Evolutionary conservation across 2,888 invertebrate species (phyloP), one percentile per base, ranked within the genome.

Genomic region (Drosophila infuscata): DNA sequence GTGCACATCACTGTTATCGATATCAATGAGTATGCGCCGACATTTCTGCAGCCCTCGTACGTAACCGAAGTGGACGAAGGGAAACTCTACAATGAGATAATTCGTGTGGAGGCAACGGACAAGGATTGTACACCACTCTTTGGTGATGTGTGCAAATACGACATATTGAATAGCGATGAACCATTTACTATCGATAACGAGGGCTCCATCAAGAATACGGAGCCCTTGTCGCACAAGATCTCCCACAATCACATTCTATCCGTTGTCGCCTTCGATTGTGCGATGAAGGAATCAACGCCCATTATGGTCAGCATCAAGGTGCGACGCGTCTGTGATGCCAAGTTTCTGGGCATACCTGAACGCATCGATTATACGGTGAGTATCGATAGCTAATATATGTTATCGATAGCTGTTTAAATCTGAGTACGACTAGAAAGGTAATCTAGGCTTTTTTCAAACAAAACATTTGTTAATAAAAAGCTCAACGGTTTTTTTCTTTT

Each of bases 221-320:
- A 98, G 91, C 96, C 98, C 0, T 94, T 99, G 91, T 98, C 98
- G 89, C 98, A 97, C 94, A 97, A 97, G 92, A 95, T 96, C 74
- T 97, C 97, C 9, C 98, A 98, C 94, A 99, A 98, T 93, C 98
- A 99, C 94, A 99, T 99, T 85, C 94, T 99, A 58, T 98, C 98
- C 38, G 98, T 99, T 72, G 98, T 99, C 72, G 99, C 99, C 2
- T 98, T 98, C 92, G 99, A 99, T 94, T 99, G 99, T 93, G 99
- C 98, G 54, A 98, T 98, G 97, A 96, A 97, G 92, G 96, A 96
- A 92, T 98, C 98, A 0, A 95, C 97, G 2, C 98, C 99, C 0
- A 98, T 98, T 58, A 97, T 99, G 96, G 98, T 99, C 90, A 99
- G 98, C 91, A 97, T 99, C 93, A 98, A 98, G 93, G 98, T 99